Base-by-base conservation (phyloP, 2,888 invertebrate genomes). In the Monoplex corrugatus region DNA sequence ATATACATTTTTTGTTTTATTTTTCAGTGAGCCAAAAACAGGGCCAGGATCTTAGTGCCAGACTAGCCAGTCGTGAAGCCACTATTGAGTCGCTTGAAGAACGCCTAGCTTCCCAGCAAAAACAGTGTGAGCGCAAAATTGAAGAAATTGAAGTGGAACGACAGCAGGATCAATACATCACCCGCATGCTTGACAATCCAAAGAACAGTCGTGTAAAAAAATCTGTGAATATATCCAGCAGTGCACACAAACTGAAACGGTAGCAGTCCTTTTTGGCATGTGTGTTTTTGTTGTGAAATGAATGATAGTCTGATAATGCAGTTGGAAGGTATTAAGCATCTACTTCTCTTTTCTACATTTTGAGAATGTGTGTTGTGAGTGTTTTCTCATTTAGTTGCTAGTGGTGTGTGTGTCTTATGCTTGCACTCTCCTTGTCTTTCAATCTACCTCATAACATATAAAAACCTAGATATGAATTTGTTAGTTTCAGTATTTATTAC, bases 21-120 rank as follows among this genome's bases (percentile, higher is more conserved):
- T 32, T 44, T 13, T 0, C 89, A 89, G 90, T 45, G 28, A 85
- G 75, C 32, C 84, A 87, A 43, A 57, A 80, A 63, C 85, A 50
- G 75, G 92, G 92, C 89, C 92, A 92, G 85, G 88, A 92, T 68
- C 92, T 93, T 44, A 93, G 92, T 68, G 92, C 91, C n/a, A 89
- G 92, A 50, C 89, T 94, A n/a, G 85, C 86, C 38, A 87, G 90
- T 6, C 92, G 93, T 86, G 91, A 93, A 57, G 88, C 91, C 38
- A 93, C 93, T 86, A 92, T 94, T 68, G 85, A 91, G 40, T 86
- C 82, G 0, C 89, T 94, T 43, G 92, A 93, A 75, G 85, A 89
- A 50, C 93, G 90, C 50, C 87, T 94, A 57, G 91, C 91, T 83
- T 89, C 89, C 23, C 92, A 93, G 85, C 91, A 92, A 50, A 89